These are phyloP conservation scores for Troglohyphantes excavatus DNA, from an alignment of 2,888 invertebrate genomes.

Conservation along the genomic window DNA sequence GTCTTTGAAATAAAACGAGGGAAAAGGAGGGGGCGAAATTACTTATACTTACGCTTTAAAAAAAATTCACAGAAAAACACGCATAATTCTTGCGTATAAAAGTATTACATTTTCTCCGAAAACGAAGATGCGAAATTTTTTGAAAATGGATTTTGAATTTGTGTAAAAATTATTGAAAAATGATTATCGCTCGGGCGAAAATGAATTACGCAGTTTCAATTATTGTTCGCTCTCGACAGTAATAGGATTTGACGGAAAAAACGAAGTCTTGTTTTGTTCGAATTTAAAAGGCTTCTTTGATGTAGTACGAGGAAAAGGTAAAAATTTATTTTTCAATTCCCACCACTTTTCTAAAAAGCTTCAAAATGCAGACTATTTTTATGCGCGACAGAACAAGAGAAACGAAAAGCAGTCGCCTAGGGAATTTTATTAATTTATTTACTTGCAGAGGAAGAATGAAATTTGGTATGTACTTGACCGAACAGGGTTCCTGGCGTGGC, in stretches of 20 bases:
- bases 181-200: conserved; percentile 39
- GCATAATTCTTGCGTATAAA: neutral
- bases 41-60: neutral
- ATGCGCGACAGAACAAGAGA: neutral
- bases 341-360: conserved; percentile 4
- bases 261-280: neutral
- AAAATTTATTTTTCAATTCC: conserved; percentile 33
- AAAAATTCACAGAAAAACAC: neutral
- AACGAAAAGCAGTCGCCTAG: neutral
- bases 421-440: conserved; percentile 51
- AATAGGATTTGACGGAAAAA: conserved; percentile 27
- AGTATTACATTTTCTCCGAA: neutral
- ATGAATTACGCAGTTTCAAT: conserved; percentile 55
- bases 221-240: conserved; percentile 28
- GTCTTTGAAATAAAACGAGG: no score
- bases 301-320: neutral
- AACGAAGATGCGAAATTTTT: neutral
- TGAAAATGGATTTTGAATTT: conserved; percentile 41
- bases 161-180: conserved; percentile 43
- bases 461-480: conserved; percentile 31
- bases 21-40: neutral
- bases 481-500: neutral
- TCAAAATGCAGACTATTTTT: neutral
- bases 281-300: conserved; percentile 45
- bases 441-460: conserved; percentile 7